Evolutionary conservation across 2,888 invertebrate genomes (phyloP).

Genomic region (Drosophila tripunctata): DNA sequence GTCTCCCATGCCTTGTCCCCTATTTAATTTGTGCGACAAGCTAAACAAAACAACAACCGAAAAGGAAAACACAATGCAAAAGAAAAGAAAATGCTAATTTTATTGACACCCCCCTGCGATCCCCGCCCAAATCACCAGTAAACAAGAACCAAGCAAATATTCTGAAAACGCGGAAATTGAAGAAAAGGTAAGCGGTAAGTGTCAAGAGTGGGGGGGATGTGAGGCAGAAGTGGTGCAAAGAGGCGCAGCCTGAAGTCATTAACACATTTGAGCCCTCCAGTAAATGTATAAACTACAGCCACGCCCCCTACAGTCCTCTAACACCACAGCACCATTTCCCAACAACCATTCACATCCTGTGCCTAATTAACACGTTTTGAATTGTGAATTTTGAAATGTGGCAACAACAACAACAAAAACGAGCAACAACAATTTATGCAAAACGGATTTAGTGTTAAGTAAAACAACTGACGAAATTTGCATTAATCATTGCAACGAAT

Average conservation of each 20-base stretch:
- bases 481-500: conserved; percentile 13
- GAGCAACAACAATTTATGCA: conserved; percentile 59
- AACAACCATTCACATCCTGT: conserved; percentile 39
- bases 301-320: too few relatives aligned
- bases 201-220: neutral
- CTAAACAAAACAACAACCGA: conserved; percentile 57
- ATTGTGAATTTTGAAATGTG: conserved; percentile 79
- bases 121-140: neutral
- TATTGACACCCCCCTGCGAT: conserved; percentile 76
- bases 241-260: conserved; percentile 58
- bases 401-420: conserved; percentile 24
- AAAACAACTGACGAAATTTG: conserved; percentile 49
- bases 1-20: neutral
- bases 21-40: conserved; percentile 75
- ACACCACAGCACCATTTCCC: too few relatives aligned
- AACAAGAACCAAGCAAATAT: neutral
- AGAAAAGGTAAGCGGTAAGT: conserved; percentile 56
- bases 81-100: conserved; percentile 79
- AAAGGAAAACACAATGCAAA: conserved; percentile 42
- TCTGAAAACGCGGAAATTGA: conserved; percentile 58
- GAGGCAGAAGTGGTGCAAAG: neutral
- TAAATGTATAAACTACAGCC: conserved; percentile 18
- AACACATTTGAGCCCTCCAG: conserved; percentile 66
- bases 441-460: conserved; percentile 63
- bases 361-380: conserved; percentile 80